Evolutionary conservation across 1,140 invertebrate genomes (phyloP).

Genomic region (Drosophila azteca): DNA sequence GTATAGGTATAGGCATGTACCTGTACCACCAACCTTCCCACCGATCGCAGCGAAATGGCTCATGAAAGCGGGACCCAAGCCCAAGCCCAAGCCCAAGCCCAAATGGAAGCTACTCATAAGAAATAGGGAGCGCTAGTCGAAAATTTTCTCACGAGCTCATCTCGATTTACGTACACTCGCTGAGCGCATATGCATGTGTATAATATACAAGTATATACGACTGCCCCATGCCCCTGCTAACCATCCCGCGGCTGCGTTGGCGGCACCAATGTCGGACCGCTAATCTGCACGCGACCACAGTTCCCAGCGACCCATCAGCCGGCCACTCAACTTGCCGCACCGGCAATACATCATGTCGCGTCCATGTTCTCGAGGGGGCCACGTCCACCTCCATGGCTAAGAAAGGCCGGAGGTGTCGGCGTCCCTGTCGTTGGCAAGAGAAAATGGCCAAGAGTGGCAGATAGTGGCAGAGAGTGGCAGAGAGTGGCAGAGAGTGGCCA

Average conservation of each 20-base stretch:
- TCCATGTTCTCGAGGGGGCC: slow-evolving; percentile 1
- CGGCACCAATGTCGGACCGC: slow-evolving; percentile 19
- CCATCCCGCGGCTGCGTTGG: slow-evolving; percentile 25
- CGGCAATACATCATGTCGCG: slow-evolving; percentile 8
- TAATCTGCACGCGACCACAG: slow-evolving; percentile 61
- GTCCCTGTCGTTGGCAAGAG: neutral
- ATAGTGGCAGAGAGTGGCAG: slow-evolving; percentile 12
- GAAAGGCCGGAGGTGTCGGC: slow-evolving; percentile 19
- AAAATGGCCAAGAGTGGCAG: neutral
- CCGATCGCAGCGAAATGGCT: slow-evolving; percentile 28
- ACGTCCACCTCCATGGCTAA: slow-evolving; percentile 1
- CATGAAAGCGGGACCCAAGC: slow-evolving; percentile 58
- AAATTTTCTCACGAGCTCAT: slow-evolving; percentile 78
- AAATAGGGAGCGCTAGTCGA: slow-evolving; percentile 46
- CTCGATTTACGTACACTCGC: slow-evolving; percentile 60
- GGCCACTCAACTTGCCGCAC: slow-evolving; percentile 23
- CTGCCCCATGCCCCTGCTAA: neutral
- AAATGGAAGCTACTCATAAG: slow-evolving; percentile 49
- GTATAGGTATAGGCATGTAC: slow-evolving; percentile 1
- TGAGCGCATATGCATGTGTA: slow-evolving; percentile 30
- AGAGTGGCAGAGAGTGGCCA: slow-evolving; percentile 10
- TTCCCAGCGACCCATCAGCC: slow-evolving; percentile 22
- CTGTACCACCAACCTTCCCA: slow-evolving; percentile 39
- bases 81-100: slow-evolving; percentile 39
- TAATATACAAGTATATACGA: neutral